Evolutionary conservation across 2,888 invertebrate genomes (phyloP), one percentile per base, ranked within the genome.

Genomic region (Serrognathus titanus): DNA sequence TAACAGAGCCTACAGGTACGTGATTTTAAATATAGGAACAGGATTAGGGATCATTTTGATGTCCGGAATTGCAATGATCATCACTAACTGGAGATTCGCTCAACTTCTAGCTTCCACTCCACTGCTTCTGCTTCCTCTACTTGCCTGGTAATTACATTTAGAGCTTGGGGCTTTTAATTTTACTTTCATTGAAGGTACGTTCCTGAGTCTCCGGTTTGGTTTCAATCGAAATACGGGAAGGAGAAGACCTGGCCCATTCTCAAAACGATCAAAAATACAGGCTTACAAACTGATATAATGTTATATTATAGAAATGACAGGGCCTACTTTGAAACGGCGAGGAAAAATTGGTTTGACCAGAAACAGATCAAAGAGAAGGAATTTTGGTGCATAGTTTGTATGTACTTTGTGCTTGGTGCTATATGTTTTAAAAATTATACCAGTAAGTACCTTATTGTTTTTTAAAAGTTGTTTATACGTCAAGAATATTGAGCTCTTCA

Each of bases 161-260:
- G 9, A 10, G 13, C 39, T 12, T 49, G 13, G 13, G 10, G 12
- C 48, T 8, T 13, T n/a, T 43, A n/a, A 43, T 10, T 35, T 48
- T 10, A 36, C 1, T 11, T 48, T 11, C 9, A 8, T 48, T 9
- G 10, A 13, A 59, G 59, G 60, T 60, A 52, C 41, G 20, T 60
- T 5, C 60, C 60, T 2, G 60, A 60, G 16, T 60, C 60, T 5
- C 60, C 60, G 0, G 24, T 12, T n/a, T 60, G 60, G 60, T 51
- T 51, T 24, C 24, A 31, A 0, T 55, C 57, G 7, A 58, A 43
- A 47, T 43, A 49, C 3, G 41, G 37, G 16, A 51, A 58, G 41
- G 43, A 37, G n/a, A 53, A 49, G 36, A 49, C 53, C 8, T 47
- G 57, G 48, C 20, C 39, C 7, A 51, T 51, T 6, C 20, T 57